Percentiles rank a stretch among this genome's conserved stretches.
phyloP scores from a whole-genome alignment of 2,888 invertebrate genomes.

The Abrostola tripartita region DNA sequence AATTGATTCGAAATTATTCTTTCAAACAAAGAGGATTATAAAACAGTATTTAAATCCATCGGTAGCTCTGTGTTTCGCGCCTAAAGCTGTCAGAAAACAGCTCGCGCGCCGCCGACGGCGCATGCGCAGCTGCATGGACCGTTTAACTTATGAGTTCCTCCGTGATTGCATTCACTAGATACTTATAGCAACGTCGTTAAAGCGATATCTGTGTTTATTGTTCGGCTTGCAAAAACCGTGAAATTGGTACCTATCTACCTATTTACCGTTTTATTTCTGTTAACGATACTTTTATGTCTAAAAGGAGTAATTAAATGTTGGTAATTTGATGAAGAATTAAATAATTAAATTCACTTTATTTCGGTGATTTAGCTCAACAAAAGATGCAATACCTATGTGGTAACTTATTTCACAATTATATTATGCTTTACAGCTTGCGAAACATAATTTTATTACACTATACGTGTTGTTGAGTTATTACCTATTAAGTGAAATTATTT shows the following conservation, averaged over 20 bases:
- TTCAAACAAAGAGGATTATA: neutral
- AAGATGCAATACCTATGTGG: too few species aligned
- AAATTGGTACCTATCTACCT: neutral
- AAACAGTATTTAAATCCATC: neutral
- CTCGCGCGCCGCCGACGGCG: constrained; percentile 64
- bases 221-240: constrained; percentile 5
- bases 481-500: too few species aligned
- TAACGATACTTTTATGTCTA: too few species aligned
- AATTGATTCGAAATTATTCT: too few species aligned
- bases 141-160: constrained; percentile 58
- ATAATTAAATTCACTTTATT: too few species aligned
- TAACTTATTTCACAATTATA: too few species aligned
- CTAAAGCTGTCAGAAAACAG: constrained; percentile 48
- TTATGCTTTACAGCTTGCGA: too few species aligned
- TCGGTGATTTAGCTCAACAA: too few species aligned
- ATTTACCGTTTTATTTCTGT: neutral
- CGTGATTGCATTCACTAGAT: constrained; percentile 54
- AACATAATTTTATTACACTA: too few species aligned
- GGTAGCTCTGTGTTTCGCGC: constrained; percentile 40
- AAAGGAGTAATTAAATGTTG: too few species aligned
- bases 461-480: too few species aligned
- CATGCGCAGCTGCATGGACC: constrained; percentile 69
- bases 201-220: constrained; percentile 49
- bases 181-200: constrained; percentile 48
- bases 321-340: too few species aligned